Conservation (phyloP, 1,140 invertebrate species). For the Colletes gigas region DNA sequence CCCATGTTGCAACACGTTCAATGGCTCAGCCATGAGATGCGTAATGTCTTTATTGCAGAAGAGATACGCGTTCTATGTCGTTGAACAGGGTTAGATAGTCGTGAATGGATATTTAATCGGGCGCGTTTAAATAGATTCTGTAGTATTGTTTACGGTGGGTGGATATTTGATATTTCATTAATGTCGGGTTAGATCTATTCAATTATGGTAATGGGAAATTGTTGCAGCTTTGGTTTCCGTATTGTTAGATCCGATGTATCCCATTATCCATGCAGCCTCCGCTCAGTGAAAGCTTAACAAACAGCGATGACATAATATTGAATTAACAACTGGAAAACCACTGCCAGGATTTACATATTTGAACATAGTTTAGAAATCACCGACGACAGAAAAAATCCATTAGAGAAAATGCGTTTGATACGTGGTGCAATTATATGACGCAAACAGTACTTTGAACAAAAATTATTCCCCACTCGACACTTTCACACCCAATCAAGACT, state of each 20-base stretch:
- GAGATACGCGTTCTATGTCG: slow-evolving; percentile 25
- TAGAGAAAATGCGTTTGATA: too few relatives aligned
- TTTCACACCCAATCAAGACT: too few relatives aligned
- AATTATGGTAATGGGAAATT: slow-evolving; percentile 38
- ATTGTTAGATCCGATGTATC: not conserved
- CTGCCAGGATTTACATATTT: too few relatives aligned
- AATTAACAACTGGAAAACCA: too few relatives aligned
- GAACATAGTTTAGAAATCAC: too few relatives aligned
- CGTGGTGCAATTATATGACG: too few relatives aligned
- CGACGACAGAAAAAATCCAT: too few relatives aligned
- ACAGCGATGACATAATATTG: too few relatives aligned
- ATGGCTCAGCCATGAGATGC: slow-evolving; percentile 11
- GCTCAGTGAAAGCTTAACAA: not conserved
- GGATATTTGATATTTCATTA: slow-evolving; percentile 42
- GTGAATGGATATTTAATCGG: slow-evolving; percentile 42
- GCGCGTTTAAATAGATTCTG: slow-evolving; percentile 32
- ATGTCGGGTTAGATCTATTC: not conserved
- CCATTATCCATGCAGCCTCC: not conserved
- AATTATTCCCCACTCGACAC: too few relatives aligned
- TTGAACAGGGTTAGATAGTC: slow-evolving; percentile 29
- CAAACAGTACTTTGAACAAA: too few relatives aligned
- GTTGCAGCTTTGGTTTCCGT: not conserved
- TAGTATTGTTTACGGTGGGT: slow-evolving; percentile 25
- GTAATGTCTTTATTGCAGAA: slow-evolving; percentile 38
- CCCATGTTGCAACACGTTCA: slow-evolving; percentile 20